Evolutionary conservation across 53 echinoderm and acorn worm species (phyloP).

Genomic region (Crossaster papposus): DNA sequence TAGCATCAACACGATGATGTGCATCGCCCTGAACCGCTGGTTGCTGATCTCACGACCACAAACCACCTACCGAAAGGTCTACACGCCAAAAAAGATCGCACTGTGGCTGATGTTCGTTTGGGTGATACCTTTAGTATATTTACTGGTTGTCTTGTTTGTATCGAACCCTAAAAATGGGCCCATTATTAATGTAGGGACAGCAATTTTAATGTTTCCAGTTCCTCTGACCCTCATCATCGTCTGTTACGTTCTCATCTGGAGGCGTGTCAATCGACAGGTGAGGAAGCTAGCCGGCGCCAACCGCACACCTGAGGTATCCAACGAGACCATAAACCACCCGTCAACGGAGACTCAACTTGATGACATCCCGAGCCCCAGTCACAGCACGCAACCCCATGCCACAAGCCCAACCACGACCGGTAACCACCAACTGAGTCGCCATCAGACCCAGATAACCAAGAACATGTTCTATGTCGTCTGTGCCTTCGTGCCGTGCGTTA

Average conservation of each 20-base stretch:
- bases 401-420: not conserved
- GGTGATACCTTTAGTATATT: not conserved
- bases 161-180: not conserved
- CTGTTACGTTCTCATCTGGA: not conserved
- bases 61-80: slow-evolving; percentile 1
- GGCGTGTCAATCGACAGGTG: not conserved
- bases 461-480: slow-evolving; percentile 16
- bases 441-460: not conserved
- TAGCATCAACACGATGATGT: not conserved
- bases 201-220: not conserved
- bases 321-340: not conserved
- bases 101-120: not conserved
- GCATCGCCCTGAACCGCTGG: slow-evolving; percentile 34
- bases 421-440: slow-evolving; percentile 1
- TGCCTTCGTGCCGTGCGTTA: not conserved
- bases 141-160: not conserved
- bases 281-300: not conserved
- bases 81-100: slow-evolving; percentile 22
- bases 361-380: not conserved
- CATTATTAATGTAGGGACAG: not conserved
- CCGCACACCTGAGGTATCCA: not conserved
- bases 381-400: not conserved
- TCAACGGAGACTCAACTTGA: not conserved
- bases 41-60: slow-evolving; percentile 7
- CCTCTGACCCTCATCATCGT: not conserved